Evolutionary conservation across 2,888 invertebrate species (phyloP), one percentile per base, ranked within the genome.

Genomic region (Pandemis heparana): DNA sequence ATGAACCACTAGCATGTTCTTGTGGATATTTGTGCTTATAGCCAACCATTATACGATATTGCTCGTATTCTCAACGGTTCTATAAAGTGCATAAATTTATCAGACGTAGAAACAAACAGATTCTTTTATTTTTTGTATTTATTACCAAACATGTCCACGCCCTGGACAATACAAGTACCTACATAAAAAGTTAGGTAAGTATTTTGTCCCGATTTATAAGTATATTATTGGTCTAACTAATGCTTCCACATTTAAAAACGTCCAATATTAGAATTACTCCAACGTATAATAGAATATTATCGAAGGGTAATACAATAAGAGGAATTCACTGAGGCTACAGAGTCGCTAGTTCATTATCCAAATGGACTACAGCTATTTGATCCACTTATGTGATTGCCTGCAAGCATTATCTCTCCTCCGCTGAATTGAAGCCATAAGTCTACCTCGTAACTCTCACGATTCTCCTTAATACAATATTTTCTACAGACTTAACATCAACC

Each of bases 351-450:
- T 94, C 94, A 93, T 94, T 94, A 94, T 91, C 89, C 92, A 94
- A 94, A 94, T 94, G 94, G 94, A 94, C 92, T 93, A 90, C 89
- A 92, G 92, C 92, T 94, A 94, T 94, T 93, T 94, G 93, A 94
- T 94, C 93, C 94, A 94, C 94, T 94, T 94, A 93, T 94, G 93
- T 91, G 94, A 94, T 94, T 94, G 94, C 93, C 91, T 93, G 92
- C 91, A 91, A 92, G 90, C 92, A 93, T 94, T 94, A 94, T 93
- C 93, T 94, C 89, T 92, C 85, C 85, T 90, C 86, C 84, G 85
- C 87, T 87, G 93, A 93, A 94, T 93, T 90, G 90, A 89, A 89
- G 87, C 92, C 89, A 92, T 94, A 93, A 92, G 92, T 94, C 91
- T 92, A 91, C 89, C 90, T 90, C 91, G 92, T 92, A 94, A 92